Evolutionary conservation across 2,888 invertebrate genomes (phyloP).

Genomic region (Meandrusa payeni): DNA sequence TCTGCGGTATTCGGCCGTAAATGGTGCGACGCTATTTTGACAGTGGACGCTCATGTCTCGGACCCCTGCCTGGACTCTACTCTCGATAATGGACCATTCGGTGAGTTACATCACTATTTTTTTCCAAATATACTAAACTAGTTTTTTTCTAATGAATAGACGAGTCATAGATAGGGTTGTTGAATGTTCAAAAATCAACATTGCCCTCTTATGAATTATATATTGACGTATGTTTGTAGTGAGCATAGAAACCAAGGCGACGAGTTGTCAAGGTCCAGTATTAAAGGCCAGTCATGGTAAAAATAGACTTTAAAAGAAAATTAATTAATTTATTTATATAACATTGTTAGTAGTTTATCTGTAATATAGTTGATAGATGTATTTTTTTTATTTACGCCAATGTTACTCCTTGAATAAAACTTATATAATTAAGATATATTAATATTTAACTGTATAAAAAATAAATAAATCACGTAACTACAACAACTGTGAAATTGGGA

Average conservation of each 20-base stretch:
- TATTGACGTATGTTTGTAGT: slow-evolving; percentile 21
- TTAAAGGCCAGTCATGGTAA: slow-evolving; percentile 6
- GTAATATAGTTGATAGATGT: slow-evolving; percentile 8
- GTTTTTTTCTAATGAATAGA: too few relatives aligned
- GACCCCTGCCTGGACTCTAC: slow-evolving; percentile 55
- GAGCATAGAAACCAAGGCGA: slow-evolving; percentile 17
- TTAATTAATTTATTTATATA: background rate
- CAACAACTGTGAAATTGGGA: too few relatives aligned
- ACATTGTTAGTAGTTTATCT: slow-evolving; percentile 5
- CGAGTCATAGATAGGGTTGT: too few relatives aligned
- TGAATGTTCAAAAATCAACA: slow-evolving; percentile 6
- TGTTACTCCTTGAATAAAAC: too few relatives aligned
- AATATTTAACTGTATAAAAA: too few relatives aligned
- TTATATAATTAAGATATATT: too few relatives aligned
- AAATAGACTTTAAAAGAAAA: background rate
- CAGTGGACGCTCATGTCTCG: slow-evolving; percentile 65
- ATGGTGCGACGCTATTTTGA: slow-evolving; percentile 66
- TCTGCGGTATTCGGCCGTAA: slow-evolving; percentile 60
- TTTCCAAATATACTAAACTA: background rate
- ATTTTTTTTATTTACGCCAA: too few relatives aligned
- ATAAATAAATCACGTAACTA: too few relatives aligned
- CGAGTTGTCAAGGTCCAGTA: slow-evolving; percentile 14
- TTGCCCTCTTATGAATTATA: slow-evolving; percentile 10
- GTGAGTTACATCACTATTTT: slow-evolving; percentile 41
- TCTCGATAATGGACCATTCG: slow-evolving; percentile 69